A percentile compares a stretch with the other conserved stretches of the same genome.
Evolutionary conservation across 2,888 invertebrate genomes (phyloP).

Genomic region (Neoascia interrupta): DNA sequence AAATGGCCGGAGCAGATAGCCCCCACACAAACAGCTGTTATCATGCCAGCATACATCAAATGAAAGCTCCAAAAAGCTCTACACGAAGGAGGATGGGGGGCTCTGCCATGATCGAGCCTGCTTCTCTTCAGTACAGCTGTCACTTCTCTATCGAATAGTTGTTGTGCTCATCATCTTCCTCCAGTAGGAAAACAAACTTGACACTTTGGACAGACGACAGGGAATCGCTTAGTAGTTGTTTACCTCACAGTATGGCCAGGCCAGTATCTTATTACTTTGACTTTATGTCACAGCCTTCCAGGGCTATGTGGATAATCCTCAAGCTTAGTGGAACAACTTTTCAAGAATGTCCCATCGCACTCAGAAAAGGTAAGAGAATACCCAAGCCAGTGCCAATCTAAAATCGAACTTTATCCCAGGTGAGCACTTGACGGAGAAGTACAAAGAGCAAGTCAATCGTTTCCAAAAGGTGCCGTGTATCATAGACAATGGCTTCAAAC

Average conservation of each 20-base stretch:
- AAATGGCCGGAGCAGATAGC: too few relatives aligned
- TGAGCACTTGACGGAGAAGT: conserved; percentile 84
- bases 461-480: conserved; percentile 83
- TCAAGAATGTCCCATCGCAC: conserved; percentile 82
- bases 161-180: not conserved
- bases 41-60: too few relatives aligned
- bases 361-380: conserved; percentile 76
- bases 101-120: too few relatives aligned
- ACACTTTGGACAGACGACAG: conserved; percentile 81
- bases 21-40: too few relatives aligned
- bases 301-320: conserved; percentile 86
- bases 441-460: conserved; percentile 80
- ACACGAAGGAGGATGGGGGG: too few relatives aligned
- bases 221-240: too few relatives aligned
- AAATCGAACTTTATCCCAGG: conserved; percentile 74
- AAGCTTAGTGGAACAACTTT: conserved; percentile 84
- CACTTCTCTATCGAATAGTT: not conserved
- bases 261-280: conserved; percentile 84
- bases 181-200: not conserved
- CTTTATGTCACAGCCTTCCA: conserved; percentile 87
- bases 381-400: too few relatives aligned
- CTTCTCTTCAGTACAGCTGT: conserved; percentile 22
- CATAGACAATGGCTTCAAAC: conserved; percentile 80
- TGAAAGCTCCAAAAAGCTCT: too few relatives aligned
- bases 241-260: conserved; percentile 86